phyloP scores from a whole-genome alignment of 2,888 invertebrate genomes.

The Eutolmus rufibarbis region DNA sequence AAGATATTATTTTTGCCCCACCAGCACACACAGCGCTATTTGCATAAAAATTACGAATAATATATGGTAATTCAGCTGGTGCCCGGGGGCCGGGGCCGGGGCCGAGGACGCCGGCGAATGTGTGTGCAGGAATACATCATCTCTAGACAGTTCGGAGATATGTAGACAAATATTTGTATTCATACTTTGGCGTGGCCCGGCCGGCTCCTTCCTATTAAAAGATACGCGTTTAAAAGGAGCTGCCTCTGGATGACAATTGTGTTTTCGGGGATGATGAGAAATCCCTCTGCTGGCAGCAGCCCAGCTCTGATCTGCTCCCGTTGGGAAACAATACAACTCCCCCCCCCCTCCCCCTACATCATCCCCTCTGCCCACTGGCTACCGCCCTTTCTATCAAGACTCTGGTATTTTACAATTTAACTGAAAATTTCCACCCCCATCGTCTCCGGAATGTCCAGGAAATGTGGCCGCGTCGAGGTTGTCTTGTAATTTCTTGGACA shows the following conservation, averaged over 20 bases:
- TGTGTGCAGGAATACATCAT: conserved; percentile 6
- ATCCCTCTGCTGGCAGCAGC: not conserved
- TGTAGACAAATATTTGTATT: conserved; percentile 27
- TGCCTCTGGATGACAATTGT: conserved; percentile 10
- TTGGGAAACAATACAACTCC: not conserved
- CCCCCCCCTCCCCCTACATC: no score
- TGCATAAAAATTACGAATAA: conserved; percentile 37
- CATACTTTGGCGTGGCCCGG: not conserved
- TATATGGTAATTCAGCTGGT: conserved; percentile 9
- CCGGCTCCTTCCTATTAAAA: not conserved
- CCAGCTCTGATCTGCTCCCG: not conserved
- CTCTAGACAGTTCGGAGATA: not conserved
- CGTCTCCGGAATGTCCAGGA: not conserved
- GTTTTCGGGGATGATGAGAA: not conserved
- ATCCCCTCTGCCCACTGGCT: no score
- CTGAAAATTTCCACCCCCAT: not conserved
- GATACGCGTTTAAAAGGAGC: conserved; percentile 16
- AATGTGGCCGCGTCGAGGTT: not conserved
- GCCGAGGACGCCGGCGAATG: not conserved
- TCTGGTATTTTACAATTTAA: not conserved
- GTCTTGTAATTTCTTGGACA: not conserved
- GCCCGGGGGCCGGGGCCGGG: not conserved
- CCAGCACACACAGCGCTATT: not conserved
- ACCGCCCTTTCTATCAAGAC: not conserved
- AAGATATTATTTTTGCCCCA: not conserved